phyloP scores from a whole-genome alignment of 1,140 invertebrate species.

The Sesamia nonagrioides region DNA sequence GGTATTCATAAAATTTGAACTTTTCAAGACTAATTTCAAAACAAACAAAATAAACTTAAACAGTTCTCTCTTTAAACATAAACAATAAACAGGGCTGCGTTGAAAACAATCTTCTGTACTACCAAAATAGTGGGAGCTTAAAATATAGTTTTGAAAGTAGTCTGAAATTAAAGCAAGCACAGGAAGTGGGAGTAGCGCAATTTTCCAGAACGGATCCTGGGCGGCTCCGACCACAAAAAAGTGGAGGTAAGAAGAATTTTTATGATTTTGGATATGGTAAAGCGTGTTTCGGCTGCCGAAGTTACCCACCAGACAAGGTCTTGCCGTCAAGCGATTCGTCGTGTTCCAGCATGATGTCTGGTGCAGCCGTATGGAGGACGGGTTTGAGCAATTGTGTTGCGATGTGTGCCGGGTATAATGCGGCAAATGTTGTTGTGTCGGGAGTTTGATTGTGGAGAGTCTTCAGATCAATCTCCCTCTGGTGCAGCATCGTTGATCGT shows the following conservation, averaged over 20 bases:
- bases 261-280: slow-evolving; percentile 39
- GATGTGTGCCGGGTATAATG: no score
- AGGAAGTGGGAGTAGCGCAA: slow-evolving; percentile 64
- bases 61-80: neutral
- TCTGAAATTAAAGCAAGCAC: slow-evolving; percentile 69
- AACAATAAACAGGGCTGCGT: slow-evolving; percentile 27
- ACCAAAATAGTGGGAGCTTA: neutral
- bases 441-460: no score
- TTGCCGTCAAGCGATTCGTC: no score
- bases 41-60: neutral
- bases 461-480: no score
- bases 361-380: no score
- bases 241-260: neutral
- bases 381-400: no score
- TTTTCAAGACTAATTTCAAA: neutral
- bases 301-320: no score
- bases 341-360: no score
- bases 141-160: slow-evolving; percentile 61
- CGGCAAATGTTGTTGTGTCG: no score
- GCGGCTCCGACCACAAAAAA: slow-evolving; percentile 26
- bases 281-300: no score
- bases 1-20: neutral
- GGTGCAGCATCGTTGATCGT: no score
- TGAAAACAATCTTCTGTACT: slow-evolving; percentile 47
- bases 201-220: slow-evolving; percentile 65